Evolutionary conservation across 2,113 vertebrate genomes (phyloP).

Genomic region (Tonatia bakeri): DNA sequence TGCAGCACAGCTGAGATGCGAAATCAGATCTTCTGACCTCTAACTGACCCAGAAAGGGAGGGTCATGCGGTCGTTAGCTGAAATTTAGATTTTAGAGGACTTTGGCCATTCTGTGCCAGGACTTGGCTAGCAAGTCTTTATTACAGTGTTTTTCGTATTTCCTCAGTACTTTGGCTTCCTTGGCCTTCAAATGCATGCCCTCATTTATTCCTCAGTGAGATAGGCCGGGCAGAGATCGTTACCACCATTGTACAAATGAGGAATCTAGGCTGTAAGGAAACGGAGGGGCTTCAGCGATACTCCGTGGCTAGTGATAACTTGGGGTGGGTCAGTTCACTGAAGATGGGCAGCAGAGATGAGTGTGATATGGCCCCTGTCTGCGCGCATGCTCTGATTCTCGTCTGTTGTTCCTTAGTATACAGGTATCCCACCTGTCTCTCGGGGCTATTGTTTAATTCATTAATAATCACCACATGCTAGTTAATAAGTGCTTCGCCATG

Average conservation of each 20-base stretch:
- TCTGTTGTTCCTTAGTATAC: neutral
- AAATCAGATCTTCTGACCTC: slow-evolving; percentile 3
- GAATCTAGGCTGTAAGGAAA: neutral
- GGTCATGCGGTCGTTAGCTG: neutral
- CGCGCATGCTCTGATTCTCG: neutral
- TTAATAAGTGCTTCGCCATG: neutral
- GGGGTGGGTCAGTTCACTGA: neutral
- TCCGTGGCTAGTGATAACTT: neutral
- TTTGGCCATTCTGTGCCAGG: neutral
- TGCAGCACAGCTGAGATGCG: neutral
- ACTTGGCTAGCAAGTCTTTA: neutral
- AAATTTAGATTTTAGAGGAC: slow-evolving; percentile 8
- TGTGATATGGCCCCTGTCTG: neutral
- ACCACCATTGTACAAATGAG: neutral
- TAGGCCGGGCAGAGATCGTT: neutral
- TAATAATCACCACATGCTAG: neutral
- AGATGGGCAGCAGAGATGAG: neutral
- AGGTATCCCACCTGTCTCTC: neutral
- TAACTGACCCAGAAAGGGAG: neutral
- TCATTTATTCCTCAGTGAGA: neutral
- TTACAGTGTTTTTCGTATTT: neutral
- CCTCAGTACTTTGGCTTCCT: neutral
- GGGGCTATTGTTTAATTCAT: slow-evolving; percentile 3
- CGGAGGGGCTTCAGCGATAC: neutral
- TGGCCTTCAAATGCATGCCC: neutral